phyloP scores from a whole-genome alignment of 2,888 invertebrate genomes.

The Mesorhabditis spiculigera region DNA sequence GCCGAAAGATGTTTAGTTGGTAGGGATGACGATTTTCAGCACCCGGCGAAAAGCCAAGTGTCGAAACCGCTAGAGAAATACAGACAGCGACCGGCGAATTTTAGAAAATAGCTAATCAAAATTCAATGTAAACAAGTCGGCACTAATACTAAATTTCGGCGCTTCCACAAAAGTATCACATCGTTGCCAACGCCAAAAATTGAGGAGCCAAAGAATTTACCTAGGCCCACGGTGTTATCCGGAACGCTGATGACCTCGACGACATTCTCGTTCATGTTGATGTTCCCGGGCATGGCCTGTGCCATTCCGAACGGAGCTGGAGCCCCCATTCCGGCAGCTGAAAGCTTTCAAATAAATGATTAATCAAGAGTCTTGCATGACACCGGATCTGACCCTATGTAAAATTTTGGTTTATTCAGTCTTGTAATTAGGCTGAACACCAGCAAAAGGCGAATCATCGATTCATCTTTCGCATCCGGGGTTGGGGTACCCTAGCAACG shows the following conservation, averaged over 20 bases:
- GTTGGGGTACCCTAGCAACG: too few relatives aligned
- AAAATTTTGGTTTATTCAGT: too few relatives aligned
- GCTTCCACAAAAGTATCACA: background rate
- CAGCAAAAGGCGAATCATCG: too few relatives aligned
- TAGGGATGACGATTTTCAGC: too few relatives aligned
- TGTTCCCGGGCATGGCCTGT: background rate
- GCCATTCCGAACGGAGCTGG: constrained; percentile 13
- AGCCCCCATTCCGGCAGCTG: constrained; percentile 9
- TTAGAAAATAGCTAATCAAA: background rate
- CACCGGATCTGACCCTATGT: too few relatives aligned
- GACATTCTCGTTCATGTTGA: constrained; percentile 19
- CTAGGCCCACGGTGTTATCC: constrained; percentile 52
- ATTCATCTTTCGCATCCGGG: too few relatives aligned
- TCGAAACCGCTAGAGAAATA: too few relatives aligned
- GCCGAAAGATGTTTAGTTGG: too few relatives aligned
- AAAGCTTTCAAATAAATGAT: background rate
- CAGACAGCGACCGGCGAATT: too few relatives aligned
- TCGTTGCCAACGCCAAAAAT: background rate
- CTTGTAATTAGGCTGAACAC: too few relatives aligned
- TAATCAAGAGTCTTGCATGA: too few relatives aligned
- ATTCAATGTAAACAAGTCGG: background rate
- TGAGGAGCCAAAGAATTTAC: constrained; percentile 22
- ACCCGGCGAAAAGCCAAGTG: too few relatives aligned
- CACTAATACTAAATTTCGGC: background rate
- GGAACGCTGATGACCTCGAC: constrained; percentile 48